Conservation (phyloP, 2,113 vertebrate genomes). For the Chloebia gouldiae region DNA sequence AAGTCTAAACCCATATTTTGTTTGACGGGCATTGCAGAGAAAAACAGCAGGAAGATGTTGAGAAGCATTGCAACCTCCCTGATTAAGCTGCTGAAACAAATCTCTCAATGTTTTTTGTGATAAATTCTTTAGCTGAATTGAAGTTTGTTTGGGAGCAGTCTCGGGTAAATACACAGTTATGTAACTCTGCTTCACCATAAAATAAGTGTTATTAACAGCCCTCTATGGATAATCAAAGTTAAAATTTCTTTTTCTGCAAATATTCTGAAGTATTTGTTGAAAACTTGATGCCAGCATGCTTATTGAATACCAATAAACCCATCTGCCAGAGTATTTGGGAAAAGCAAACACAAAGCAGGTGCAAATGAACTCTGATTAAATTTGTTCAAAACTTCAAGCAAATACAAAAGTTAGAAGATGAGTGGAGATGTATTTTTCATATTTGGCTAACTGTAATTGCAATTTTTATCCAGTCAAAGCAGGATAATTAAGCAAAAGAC, state of each 20-base stretch:
- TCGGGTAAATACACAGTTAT: background rate
- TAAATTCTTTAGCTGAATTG: background rate
- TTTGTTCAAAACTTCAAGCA: conserved; percentile 25
- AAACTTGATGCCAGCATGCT: background rate
- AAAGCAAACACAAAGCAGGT: conserved; percentile 39
- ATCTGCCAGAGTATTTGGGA: conserved; percentile 4
- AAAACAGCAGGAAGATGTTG: background rate
- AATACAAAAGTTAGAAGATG: background rate
- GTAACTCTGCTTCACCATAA: background rate
- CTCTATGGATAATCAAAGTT: background rate
- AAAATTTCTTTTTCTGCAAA: conserved; percentile 7
- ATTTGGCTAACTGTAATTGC: conserved; percentile 9
- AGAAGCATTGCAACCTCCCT: background rate
- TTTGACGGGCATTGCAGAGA: background rate
- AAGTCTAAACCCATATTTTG: background rate
- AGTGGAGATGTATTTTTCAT: background rate
- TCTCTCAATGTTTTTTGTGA: background rate
- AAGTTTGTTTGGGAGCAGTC: background rate
- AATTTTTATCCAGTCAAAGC: background rate
- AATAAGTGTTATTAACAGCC: background rate
- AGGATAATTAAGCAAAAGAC: background rate
- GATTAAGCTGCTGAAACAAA: background rate
- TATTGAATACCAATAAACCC: background rate
- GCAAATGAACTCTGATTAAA: conserved; percentile 15
- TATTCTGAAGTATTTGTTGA: conserved; percentile 1